These are phyloP conservation scores for Eubucco bourcierii DNA, from an alignment of 2,113 vertebrate species.

Conservation along the genomic window DNA sequence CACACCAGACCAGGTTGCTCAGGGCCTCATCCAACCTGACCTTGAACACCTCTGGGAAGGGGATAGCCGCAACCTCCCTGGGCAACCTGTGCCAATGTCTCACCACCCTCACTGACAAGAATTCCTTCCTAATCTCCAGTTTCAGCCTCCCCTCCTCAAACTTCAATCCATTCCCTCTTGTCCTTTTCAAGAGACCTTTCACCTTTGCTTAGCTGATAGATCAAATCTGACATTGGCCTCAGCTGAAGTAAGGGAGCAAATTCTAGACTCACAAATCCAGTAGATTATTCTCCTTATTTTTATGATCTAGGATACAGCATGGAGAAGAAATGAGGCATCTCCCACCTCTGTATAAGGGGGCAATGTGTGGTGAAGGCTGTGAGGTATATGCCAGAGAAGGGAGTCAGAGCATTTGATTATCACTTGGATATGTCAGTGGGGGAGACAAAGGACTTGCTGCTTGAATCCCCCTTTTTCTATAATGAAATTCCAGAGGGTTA, in stretches of 20 bases:
- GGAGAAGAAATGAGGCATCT: background rate
- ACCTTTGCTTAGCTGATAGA: background rate
- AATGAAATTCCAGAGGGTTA: background rate
- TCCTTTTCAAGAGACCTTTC: background rate
- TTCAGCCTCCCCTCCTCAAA: no score
- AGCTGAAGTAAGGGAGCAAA: background rate
- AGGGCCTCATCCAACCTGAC: no score
- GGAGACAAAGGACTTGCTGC: background rate
- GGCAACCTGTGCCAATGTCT: no score
- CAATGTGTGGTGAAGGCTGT: background rate
- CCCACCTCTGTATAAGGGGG: fast-evolving
- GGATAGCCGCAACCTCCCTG: no score
- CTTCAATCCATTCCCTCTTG: no score
- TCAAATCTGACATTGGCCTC: background rate
- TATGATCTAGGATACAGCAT: background rate
- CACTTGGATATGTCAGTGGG: background rate
- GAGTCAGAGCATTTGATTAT: background rate
- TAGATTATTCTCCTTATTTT: background rate
- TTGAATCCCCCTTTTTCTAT: background rate
- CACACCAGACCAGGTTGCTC: no score
- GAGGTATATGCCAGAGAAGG: background rate
- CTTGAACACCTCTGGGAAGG: no score
- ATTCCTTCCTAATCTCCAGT: no score
- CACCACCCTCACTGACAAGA: no score
- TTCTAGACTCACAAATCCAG: background rate